Conservation (phyloP, 2,797 vertebrate genomes). For the Myotis pilosus region DNA sequence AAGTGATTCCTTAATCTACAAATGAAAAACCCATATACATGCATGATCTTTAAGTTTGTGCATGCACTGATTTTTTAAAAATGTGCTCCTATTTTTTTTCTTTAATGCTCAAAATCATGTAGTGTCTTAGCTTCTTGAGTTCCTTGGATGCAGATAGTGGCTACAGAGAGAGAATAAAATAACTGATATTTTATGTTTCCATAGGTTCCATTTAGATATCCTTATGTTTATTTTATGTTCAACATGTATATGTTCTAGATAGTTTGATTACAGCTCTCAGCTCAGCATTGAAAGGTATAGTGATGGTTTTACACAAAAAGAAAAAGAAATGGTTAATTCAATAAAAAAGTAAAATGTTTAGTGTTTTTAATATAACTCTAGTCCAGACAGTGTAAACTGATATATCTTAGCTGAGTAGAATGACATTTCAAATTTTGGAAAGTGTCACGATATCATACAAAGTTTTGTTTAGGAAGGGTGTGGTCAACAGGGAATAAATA, state of each 20-base stretch:
- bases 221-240: not conserved
- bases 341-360: not conserved
- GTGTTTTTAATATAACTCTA: not conserved
- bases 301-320: slow-evolving; percentile 15
- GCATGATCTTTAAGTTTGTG: not conserved
- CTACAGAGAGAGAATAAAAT: not conserved
- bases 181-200: not conserved
- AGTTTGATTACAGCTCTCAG: not conserved
- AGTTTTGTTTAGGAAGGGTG: slow-evolving; percentile 53
- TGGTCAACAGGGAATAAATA: slow-evolving; percentile 42
- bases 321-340: not conserved
- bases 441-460: not conserved
- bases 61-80: slow-evolving; percentile 6
- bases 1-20: not conserved
- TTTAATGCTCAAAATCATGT: not conserved
- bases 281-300: not conserved
- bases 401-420: not conserved
- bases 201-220: not conserved
- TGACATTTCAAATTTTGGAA: not conserved
- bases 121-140: not conserved
- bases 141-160: not conserved
- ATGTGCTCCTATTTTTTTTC: not conserved
- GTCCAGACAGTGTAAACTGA: not conserved
- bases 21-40: not conserved
- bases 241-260: not conserved